Evolutionary conservation across 2,888 invertebrate species (phyloP).

Genomic region (Apoda limacodes): DNA sequence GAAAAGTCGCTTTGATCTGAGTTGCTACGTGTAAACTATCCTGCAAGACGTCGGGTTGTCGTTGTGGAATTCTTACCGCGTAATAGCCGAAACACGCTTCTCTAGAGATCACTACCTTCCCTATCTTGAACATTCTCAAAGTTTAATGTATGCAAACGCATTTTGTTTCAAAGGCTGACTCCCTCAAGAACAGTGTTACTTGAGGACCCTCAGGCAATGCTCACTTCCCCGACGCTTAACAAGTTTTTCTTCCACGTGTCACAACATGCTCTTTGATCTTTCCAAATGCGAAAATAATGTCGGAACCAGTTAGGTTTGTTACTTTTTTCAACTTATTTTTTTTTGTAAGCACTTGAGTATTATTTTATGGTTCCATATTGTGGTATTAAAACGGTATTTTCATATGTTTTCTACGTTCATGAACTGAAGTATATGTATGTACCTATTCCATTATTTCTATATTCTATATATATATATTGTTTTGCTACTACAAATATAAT

Average conservation of each 20-base stretch:
- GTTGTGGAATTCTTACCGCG: slow-evolving; percentile 61
- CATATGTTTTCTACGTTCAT: too few species aligned
- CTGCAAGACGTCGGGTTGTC: slow-evolving; percentile 48
- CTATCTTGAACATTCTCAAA: slow-evolving; percentile 67
- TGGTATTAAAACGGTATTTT: too few species aligned
- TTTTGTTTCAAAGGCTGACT: slow-evolving; percentile 68
- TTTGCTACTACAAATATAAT: too few species aligned
- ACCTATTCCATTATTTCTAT: too few species aligned
- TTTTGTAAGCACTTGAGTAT: too few species aligned
- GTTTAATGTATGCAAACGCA: slow-evolving; percentile 71
- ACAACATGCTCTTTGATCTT: slow-evolving; percentile 66
- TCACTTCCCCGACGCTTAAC: slow-evolving; percentile 37
- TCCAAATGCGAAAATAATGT: slow-evolving; percentile 66
- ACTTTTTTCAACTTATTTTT: too few species aligned
- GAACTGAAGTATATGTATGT: too few species aligned
- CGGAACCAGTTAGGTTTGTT: slow-evolving; percentile 53
- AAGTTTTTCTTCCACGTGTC: slow-evolving; percentile 51
- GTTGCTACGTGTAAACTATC: slow-evolving; percentile 62
- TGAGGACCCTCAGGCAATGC: slow-evolving; percentile 50
- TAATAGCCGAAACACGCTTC: slow-evolving; percentile 66
- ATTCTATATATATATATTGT: too few species aligned
- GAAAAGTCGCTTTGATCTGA: slow-evolving; percentile 51
- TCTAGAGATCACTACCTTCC: slow-evolving; percentile 53
- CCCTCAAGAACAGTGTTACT: slow-evolving; percentile 60
- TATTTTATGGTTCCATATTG: too few species aligned